phyloP scores from a whole-genome alignment of 2,888 invertebrate species.

The Calameuta filiformis region DNA sequence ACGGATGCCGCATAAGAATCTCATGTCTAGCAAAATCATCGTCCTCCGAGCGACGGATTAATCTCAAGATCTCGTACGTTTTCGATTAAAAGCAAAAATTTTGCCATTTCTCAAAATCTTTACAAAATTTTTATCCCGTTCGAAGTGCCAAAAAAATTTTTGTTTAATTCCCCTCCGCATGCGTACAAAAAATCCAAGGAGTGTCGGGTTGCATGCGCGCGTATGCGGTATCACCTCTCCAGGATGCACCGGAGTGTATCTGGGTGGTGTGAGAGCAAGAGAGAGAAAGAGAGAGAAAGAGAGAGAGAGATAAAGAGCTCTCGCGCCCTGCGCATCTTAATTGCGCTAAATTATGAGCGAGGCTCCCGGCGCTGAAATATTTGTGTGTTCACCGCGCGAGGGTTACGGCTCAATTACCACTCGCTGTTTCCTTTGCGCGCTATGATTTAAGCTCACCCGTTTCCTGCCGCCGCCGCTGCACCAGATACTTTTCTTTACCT shows the following conservation, averaged over 20 bases:
- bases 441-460: constrained; percentile 54
- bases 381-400: constrained; percentile 55
- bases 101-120: too few relatives aligned
- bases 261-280: too few relatives aligned
- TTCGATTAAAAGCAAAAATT: too few relatives aligned
- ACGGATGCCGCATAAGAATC: too few relatives aligned
- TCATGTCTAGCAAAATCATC: too few relatives aligned
- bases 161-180: background rate
- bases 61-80: too few relatives aligned
- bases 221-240: too few relatives aligned
- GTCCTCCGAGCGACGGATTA: too few relatives aligned
- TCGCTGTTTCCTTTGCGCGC: constrained; percentile 56
- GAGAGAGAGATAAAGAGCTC: background rate
- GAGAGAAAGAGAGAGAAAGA: too few relatives aligned
- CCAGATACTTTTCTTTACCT: background rate
- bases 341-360: constrained; percentile 58
- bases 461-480: background rate
- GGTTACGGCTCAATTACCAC: constrained; percentile 64
- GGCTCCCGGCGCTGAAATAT: constrained; percentile 57
- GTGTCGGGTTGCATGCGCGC: constrained; percentile 10
- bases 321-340: constrained; percentile 48
- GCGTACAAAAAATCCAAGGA: background rate
- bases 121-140: too few relatives aligned
- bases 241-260: too few relatives aligned
- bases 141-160: too few relatives aligned